A percentile compares a stretch with the other conserved stretches of the same genome.
phyloP scores from a whole-genome alignment of 2,888 invertebrate genomes.

The Macrophya annulata region DNA sequence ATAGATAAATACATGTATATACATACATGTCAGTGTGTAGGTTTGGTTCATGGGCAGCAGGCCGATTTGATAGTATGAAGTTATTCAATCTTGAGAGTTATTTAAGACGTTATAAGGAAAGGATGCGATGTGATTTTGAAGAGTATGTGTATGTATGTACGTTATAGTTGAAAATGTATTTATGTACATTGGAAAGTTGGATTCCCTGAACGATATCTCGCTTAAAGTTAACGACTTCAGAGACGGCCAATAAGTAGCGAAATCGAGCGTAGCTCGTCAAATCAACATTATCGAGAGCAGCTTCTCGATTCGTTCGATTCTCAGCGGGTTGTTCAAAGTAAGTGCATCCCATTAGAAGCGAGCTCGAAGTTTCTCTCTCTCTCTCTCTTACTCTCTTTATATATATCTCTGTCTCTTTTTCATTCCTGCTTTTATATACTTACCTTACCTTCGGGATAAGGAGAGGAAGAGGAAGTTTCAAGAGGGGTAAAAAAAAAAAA shows the following conservation, averaged over 20 bases:
- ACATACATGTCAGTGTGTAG: no score
- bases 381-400: no score
- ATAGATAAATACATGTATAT: no score
- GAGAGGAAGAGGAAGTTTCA: not conserved
- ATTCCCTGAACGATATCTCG: slow-evolving; percentile 32
- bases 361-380: not conserved
- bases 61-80: not conserved
- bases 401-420: not conserved
- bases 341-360: slow-evolving; percentile 35
- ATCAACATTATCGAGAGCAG: slow-evolving; percentile 48
- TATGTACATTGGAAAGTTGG: not conserved
- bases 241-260: slow-evolving; percentile 43
- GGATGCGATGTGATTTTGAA: no score
- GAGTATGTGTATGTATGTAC: not conserved
- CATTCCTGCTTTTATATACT: not conserved
- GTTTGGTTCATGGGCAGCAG: not conserved
- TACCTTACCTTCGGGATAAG: not conserved
- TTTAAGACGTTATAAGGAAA: not conserved
- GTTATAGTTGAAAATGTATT: no score
- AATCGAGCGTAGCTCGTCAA: slow-evolving; percentile 48
- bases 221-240: slow-evolving; percentile 49
- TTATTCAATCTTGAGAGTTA: slow-evolving; percentile 47
- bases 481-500: slow-evolving; percentile 1
- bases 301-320: slow-evolving; percentile 17
- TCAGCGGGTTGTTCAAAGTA: slow-evolving; percentile 13